A percentile compares a stretch with the other conserved stretches of the same genome.
These are phyloP conservation scores for Archegozetes longisetosus DNA, from an alignment of 1,140 invertebrate species.

Conservation along the genomic window DNA sequence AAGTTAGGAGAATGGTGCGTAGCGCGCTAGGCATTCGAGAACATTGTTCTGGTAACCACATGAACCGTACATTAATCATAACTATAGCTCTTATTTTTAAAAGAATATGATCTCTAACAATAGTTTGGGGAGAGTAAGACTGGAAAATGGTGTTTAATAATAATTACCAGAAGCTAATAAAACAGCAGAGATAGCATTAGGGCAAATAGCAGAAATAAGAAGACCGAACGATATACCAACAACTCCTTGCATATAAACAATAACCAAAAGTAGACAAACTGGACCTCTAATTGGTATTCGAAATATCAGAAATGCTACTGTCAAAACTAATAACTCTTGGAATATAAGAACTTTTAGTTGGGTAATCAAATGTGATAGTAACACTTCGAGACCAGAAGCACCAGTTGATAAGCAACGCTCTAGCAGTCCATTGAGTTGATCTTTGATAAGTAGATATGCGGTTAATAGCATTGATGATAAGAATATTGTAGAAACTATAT, in stretches of 20 bases:
- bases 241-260: constrained; percentile 57
- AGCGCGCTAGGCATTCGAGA: too few species aligned
- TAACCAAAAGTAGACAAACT: constrained; percentile 47
- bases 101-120: too few species aligned
- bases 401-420: constrained; percentile 77
- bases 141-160: neutral
- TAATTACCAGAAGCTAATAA: constrained; percentile 33
- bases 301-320: constrained; percentile 65
- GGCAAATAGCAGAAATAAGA: constrained; percentile 66
- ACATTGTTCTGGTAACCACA: too few species aligned
- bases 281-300: constrained; percentile 58
- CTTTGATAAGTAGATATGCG: constrained; percentile 73
- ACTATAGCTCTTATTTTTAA: too few species aligned
- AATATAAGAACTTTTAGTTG: constrained; percentile 85
- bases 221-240: constrained; percentile 88
- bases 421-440: constrained; percentile 68
- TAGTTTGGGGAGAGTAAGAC: too few species aligned
- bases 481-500: constrained; percentile 82
- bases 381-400: constrained; percentile 68
- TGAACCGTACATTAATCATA: too few species aligned
- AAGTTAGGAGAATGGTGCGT: too few species aligned
- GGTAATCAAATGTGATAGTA: constrained; percentile 74
- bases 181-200: constrained; percentile 74
- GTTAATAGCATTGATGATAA: constrained; percentile 87
- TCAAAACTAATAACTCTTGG: constrained; percentile 65